These are phyloP conservation scores for Lates japonicus DNA, from an alignment of 2,797 vertebrate species.

Conservation along the genomic window DNA sequence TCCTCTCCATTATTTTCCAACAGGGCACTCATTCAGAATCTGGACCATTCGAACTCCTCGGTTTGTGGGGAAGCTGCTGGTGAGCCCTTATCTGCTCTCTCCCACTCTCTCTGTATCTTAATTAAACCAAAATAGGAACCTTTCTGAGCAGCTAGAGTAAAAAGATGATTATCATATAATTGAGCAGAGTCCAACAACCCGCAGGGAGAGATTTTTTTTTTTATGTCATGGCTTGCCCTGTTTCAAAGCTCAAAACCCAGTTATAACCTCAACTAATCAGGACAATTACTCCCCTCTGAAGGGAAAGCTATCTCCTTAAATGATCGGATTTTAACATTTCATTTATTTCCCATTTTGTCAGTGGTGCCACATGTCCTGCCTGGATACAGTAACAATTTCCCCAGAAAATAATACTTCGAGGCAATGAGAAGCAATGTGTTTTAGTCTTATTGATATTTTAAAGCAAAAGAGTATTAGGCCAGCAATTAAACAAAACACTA, in stretches of 20 bases:
- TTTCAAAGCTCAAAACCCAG: slow-evolving; percentile 55
- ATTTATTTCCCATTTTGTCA: slow-evolving; percentile 30
- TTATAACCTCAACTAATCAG: slow-evolving; percentile 40
- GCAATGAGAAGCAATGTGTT: background rate
- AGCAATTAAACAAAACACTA: background rate
- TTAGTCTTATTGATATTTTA: slow-evolving; percentile 15
- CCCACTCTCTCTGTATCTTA: slow-evolving; percentile 56
- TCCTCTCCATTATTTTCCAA: slow-evolving; percentile 56
- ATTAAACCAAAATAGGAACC: slow-evolving; percentile 64
- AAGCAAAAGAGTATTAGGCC: background rate
- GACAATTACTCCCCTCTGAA: slow-evolving; percentile 24
- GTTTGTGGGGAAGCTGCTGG: slow-evolving; percentile 85
- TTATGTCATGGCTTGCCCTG: slow-evolving; percentile 24
- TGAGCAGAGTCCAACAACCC: slow-evolving; percentile 61
- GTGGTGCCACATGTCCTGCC: slow-evolving; percentile 7
- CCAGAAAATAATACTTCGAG: slow-evolving; percentile 13
- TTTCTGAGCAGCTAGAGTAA: slow-evolving; percentile 59
- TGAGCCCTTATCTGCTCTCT: slow-evolving; percentile 75
- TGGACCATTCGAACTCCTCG: slow-evolving; percentile 86
- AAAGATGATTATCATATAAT: slow-evolving; percentile 82
- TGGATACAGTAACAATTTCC: background rate
- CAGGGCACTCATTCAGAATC: slow-evolving; percentile 85
- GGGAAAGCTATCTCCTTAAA: slow-evolving; percentile 13
- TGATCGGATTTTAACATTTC: slow-evolving; percentile 23
- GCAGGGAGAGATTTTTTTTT: slow-evolving; percentile 37